phyloP scores from a whole-genome alignment of 2,888 invertebrate genomes.

The Drosophila meridionalis region DNA sequence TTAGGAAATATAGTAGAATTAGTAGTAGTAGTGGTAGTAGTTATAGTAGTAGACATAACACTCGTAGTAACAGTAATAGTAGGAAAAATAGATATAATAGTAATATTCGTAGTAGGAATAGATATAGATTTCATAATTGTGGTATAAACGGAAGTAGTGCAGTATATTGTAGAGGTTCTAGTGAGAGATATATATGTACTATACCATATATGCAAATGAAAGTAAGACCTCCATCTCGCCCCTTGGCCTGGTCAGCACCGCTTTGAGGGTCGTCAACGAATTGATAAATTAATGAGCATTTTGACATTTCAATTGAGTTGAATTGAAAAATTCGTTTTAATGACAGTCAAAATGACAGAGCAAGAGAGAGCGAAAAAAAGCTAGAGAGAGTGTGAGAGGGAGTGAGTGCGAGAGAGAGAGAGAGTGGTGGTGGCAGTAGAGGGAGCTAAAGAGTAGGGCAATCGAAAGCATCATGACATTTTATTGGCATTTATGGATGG shows the following conservation, averaged over 20 bases:
- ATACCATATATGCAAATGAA: slow-evolving; percentile 16
- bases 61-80: neutral
- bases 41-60: neutral
- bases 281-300: slow-evolving; percentile 75
- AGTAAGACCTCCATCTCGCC: neutral
- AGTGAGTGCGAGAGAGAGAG: neutral
- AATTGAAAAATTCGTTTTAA: slow-evolving; percentile 63
- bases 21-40: neutral
- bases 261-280: slow-evolving; percentile 34
- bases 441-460: slow-evolving; percentile 1
- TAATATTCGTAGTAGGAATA: neutral
- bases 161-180: neutral
- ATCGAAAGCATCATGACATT: slow-evolving; percentile 45
- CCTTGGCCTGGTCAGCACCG: neutral
- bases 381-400: neutral
- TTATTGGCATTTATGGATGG: slow-evolving; percentile 64
- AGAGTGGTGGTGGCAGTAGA: neutral
- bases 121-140: too few relatives aligned
- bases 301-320: slow-evolving; percentile 68
- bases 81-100: neutral
- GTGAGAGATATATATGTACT: neutral
- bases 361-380: neutral
- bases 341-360: slow-evolving; percentile 45
- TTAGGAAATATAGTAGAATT: neutral
- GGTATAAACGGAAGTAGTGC: too few relatives aligned